These are phyloP conservation scores for Thera obeliscata DNA, from an alignment of 2,888 invertebrate species.

Conservation along the genomic window DNA sequence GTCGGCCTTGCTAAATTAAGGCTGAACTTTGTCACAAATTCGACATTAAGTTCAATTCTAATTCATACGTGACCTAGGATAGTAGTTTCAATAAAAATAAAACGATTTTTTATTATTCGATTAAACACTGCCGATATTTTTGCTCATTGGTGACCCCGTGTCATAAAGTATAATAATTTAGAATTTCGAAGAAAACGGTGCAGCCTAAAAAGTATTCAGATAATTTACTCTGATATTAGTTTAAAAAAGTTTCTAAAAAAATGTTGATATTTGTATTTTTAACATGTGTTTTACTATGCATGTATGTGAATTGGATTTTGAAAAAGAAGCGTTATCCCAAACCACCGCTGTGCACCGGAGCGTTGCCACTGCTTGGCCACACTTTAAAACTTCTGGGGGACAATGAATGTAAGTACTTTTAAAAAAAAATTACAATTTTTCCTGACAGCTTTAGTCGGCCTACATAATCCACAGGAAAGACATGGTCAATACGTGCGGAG, in stretches of 20 bases:
- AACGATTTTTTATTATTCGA: not conserved
- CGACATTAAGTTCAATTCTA: not conserved
- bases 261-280: constrained; percentile 16
- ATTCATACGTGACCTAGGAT: not conserved
- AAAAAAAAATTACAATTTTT: too few relatives aligned
- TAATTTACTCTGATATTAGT: not conserved
- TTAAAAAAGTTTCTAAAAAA: not conserved
- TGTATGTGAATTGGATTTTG: constrained; percentile 15
- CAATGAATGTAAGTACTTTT: constrained; percentile 28
- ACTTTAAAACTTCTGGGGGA: constrained; percentile 28
- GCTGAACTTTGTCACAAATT: not conserved
- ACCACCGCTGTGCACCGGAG: constrained; percentile 28
- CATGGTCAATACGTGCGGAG: too few relatives aligned
- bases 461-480: too few relatives aligned
- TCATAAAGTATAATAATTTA: too few relatives aligned
- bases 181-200: too few relatives aligned
- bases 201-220: too few relatives aligned
- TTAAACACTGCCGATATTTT: too few relatives aligned
- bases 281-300: constrained; percentile 7
- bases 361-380: constrained; percentile 30
- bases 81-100: not conserved
- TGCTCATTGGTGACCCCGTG: too few relatives aligned
- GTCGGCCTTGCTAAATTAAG: not conserved
- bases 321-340: constrained; percentile 17
- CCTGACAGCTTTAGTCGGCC: too few relatives aligned